These are phyloP conservation scores for Saccostrea cuccullata DNA, from an alignment of 1,140 invertebrate genomes.

Conservation along the genomic window DNA sequence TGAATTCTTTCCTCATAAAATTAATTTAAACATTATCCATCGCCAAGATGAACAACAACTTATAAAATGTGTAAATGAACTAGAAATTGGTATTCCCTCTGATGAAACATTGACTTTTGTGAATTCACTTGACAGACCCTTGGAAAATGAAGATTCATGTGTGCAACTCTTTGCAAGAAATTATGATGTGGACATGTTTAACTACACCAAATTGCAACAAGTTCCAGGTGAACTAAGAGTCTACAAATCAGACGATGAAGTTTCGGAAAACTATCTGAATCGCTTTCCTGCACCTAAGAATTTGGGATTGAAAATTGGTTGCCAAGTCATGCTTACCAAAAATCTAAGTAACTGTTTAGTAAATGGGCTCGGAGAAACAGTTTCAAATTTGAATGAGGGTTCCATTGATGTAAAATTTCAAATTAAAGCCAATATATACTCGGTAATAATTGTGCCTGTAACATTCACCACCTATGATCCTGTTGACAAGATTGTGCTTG, in stretches of 20 bases:
- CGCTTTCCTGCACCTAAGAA: conserved; percentile 36
- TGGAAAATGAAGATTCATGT: not conserved
- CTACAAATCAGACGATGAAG: conserved; percentile 36
- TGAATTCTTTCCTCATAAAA: conserved; percentile 24
- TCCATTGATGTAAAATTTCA: conserved; percentile 48
- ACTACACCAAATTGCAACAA: conserved; percentile 18
- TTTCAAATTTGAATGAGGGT: not conserved
- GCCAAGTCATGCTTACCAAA: conserved; percentile 41
- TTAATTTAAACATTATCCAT: conserved; percentile 38
- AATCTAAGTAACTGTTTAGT: conserved; percentile 38
- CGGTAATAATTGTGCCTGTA: not conserved
- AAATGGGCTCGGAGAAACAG: conserved; percentile 46
- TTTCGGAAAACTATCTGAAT: conserved; percentile 10
- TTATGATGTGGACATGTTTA: conserved; percentile 37
- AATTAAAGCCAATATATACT: not conserved
- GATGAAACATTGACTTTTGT: conserved; percentile 19
- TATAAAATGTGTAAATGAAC: conserved; percentile 43
- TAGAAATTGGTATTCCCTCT: not conserved
- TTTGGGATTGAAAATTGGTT: conserved; percentile 38
- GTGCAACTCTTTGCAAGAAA: conserved; percentile 40
- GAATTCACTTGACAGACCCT: conserved; percentile 22
- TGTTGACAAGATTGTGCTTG: conserved; percentile 38
- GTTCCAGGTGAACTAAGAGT: conserved; percentile 2
- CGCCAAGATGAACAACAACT: not conserved
- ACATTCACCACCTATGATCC: conserved; percentile 49